Percentiles rank a stretch among this genome's conserved stretches.
These are phyloP conservation scores for Lottia scabra DNA, from an alignment of 2,888 invertebrate genomes.

Conservation along the genomic window DNA sequence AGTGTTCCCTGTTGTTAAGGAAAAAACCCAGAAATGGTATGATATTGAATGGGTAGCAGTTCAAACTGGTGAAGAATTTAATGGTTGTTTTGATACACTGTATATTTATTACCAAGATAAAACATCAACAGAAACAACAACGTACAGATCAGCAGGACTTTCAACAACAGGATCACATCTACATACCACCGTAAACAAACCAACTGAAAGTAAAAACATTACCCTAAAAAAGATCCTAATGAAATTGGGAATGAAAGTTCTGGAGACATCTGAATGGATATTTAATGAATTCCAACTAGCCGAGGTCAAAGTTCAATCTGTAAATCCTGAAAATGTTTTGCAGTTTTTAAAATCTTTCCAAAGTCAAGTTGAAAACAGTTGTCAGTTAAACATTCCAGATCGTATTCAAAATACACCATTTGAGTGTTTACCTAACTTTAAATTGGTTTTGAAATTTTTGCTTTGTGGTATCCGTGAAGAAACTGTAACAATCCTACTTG, in stretches of 20 bases:
- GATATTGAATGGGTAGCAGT: neutral
- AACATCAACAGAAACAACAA: neutral
- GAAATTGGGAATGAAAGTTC: constrained; percentile 24
- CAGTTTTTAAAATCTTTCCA: constrained; percentile 21
- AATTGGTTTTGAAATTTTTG: constrained; percentile 7
- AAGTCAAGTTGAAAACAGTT: constrained; percentile 2
- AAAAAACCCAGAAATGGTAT: neutral
- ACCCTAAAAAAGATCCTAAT: constrained; percentile 9
- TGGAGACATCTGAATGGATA: constrained; percentile 15
- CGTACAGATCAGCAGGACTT: neutral
- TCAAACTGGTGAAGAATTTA: neutral
- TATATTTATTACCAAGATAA: neutral
- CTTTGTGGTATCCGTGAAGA: neutral
- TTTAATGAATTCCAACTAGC: constrained; percentile 12
- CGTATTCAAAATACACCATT: constrained; percentile 6
- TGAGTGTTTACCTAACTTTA: neutral
- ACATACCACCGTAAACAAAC: too few species aligned
- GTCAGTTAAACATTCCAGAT: constrained; percentile 4
- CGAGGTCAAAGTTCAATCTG: constrained; percentile 11
- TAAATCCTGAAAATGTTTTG: constrained; percentile 21
- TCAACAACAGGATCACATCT: neutral
- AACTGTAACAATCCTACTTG: constrained; percentile 5
- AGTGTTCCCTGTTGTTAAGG: neutral
- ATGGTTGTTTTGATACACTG: neutral
- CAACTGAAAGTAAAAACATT: neutral